Evolutionary conservation across 2,888 invertebrate species (phyloP), one percentile per base, ranked within the genome.

Genomic region (Serripes groenlandicus): DNA sequence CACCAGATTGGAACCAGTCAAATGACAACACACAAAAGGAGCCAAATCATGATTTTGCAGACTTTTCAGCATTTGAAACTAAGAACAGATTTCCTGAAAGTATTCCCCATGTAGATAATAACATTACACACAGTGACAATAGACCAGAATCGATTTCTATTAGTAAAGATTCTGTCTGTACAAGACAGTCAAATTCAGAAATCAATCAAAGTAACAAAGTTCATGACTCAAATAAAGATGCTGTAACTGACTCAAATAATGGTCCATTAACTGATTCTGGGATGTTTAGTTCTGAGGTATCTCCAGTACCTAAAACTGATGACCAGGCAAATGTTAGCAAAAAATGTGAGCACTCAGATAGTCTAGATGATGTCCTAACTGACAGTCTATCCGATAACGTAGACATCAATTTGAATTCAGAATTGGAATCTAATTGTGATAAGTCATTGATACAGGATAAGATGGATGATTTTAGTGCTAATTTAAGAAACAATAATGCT

Each of bases 211-310:
- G 21, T 3, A 26, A 11, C 23, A 5, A 11, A 26, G 23, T 11
- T 3, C 56, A 56, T 11, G 66, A 66, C 21, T 35, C 75, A 23
- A 23, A 11, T 34, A 62, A 52, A 58, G 72, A 68, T 42, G 54
- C 78, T 9, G 49, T 86, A 26, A 60, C 78, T 62, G 92, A 92
- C 80, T 92, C 92, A 23, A 23, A 11, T 34, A 62, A 52, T 66
- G 72, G 71, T 42, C 62, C 78, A 7, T 49, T 86, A 26, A 60
- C 78, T 62, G 92, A 92, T 81, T 92, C 92, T 23, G 92, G 92
- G 9, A 78, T 92, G 66, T 91, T 88, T 78, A 92, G 92, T 81
- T 86, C 89, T 7, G 92, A 92, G 70, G 79, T 91, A 34, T 92
- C 92, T 28, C 92, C 92, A 30, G 78, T 90, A 34, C 87, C 84